Conservation (phyloP, 2,888 invertebrate species). For the Caenorhabditis drosophilae region DNA sequence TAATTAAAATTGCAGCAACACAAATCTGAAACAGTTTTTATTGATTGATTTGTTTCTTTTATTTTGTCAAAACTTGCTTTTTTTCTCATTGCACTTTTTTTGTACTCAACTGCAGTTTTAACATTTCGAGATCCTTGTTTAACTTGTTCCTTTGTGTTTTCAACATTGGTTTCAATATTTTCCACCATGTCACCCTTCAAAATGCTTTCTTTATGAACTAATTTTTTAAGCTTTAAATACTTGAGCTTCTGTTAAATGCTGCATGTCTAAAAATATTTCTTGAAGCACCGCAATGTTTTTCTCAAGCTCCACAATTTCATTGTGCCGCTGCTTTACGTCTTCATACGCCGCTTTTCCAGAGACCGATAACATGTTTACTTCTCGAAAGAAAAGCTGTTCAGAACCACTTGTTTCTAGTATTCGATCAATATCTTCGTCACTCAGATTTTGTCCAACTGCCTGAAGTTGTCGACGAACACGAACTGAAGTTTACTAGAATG, state of each 20-base stretch:
- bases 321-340: constrained; percentile 78
- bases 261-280: constrained; percentile 99
- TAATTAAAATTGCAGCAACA: constrained; percentile 41
- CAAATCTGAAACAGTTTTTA: constrained; percentile 36
- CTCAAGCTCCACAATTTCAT: constrained; percentile 98
- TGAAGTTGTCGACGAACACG: constrained; percentile 65
- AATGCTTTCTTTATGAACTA: not conserved
- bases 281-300: constrained; percentile 98
- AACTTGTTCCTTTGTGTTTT: constrained; percentile 48
- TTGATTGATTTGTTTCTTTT: not conserved
- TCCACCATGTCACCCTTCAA: constrained; percentile 58
- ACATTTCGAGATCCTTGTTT: constrained; percentile 43
- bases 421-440: constrained; percentile 55
- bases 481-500: too few species aligned
- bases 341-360: constrained; percentile 60
- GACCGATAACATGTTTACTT: constrained; percentile 60
- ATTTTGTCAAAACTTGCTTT: constrained; percentile 29
- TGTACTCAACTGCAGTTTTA: constrained; percentile 61
- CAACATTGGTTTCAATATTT: constrained; percentile 60
- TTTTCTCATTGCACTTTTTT: constrained; percentile 59
- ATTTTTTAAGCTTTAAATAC: constrained; percentile 13
- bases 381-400: constrained; percentile 61
- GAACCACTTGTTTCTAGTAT: constrained; percentile 53
- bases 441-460: constrained; percentile 58
- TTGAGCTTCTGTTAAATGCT: constrained; percentile 82